Base-by-base conservation (phyloP, 2,113 vertebrate species). In the human region DNA sequence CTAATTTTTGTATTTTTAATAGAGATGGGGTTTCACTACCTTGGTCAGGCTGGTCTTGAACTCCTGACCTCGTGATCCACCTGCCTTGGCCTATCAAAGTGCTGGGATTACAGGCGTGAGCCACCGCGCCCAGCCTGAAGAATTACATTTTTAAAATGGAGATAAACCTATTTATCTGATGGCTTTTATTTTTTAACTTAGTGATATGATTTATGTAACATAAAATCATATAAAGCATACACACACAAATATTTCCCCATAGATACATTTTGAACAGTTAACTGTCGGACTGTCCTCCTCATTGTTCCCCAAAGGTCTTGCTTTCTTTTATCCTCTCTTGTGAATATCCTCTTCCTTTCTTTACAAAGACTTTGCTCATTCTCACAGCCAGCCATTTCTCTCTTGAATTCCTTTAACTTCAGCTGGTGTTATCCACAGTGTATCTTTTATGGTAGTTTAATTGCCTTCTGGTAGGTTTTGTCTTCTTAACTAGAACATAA, bases 401-500 rank as follows among this genome's bases (percentile, higher is more conserved):
- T 91, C 83, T 89, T 68, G 20, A 80, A 84, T 96, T 94, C 61
- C 11, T 96, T 73, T 55, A 86, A n/a, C 16, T 75, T 52, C 35
- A 66, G 13, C 8, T 82, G 59, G 27, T 17, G 55, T 52, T 52
- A 64, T 83, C 32, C 22, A 66, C 3, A 11, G 12, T 59, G 11
- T 80, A 61, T 92, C 30, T 61, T 45, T 5, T n/a, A 35, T 38
- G 72, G 10, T 64, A 57, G 68, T 40, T 45, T 48, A 80, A 70
- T 18, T 84, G 61, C 14, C 55, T 84, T 68, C 76, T 75, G 25
- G 6, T 80, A 70, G 81, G 73, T 70, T 92, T 86, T 86, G 18
- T 14, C 59, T 92, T 52, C 30, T 92, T 61, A 52, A 55, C 32
- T 57, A 57, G 75, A 93, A 75, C 40, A 82, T 82, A 75, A 78